Conservation (phyloP, 2,113 vertebrate genomes). For the Mystacornis crossleyi region DNA sequence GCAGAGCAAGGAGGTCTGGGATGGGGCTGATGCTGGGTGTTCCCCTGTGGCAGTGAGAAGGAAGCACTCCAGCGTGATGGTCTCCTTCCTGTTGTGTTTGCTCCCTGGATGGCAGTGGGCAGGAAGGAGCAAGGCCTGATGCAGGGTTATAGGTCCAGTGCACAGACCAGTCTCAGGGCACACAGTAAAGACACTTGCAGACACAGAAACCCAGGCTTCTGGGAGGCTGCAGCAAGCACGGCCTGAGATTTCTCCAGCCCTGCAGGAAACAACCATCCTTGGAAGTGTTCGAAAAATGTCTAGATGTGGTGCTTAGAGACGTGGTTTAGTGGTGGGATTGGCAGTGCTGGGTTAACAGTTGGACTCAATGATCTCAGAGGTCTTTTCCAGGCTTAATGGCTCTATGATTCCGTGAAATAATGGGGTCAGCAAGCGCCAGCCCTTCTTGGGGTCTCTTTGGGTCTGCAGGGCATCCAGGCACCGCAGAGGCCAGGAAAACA, state of each 20-base stretch:
- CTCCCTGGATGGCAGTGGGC: neutral
- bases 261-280: neutral
- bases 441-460: neutral
- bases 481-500: neutral
- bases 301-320: no score
- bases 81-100: neutral
- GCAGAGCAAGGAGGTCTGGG: neutral
- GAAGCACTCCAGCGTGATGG: neutral
- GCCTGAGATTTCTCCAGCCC: neutral
- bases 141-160: neutral
- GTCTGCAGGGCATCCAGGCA: neutral
- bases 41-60: neutral
- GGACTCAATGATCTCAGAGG: neutral
- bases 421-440: neutral
- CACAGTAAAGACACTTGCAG: neutral
- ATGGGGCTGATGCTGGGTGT: neutral
- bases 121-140: neutral
- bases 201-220: neutral
- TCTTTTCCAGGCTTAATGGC: neutral
- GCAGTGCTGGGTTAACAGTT: neutral
- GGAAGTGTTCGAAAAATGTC: neutral
- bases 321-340: neutral
- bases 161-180: neutral
- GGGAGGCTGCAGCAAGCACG: neutral
- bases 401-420: rapidly evolving